Evolutionary conservation across 2,888 invertebrate species (phyloP).

Genomic region (Tipula helvola): DNA sequence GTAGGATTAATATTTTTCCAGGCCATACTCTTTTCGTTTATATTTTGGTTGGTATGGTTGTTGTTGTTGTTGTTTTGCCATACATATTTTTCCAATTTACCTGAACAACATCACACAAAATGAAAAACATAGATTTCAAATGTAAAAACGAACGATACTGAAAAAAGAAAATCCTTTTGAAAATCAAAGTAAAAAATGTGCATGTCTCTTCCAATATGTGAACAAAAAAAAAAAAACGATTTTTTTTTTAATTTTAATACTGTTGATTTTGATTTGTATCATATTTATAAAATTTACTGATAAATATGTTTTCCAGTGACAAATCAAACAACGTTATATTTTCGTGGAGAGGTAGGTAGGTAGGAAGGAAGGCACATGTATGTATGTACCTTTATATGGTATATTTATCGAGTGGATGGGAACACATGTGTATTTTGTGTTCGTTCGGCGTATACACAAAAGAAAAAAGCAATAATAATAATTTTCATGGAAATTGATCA

Average conservation of each 20-base stretch:
- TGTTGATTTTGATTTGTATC: conserved; percentile 4
- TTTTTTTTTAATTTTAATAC: neutral
- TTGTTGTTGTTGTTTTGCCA: neutral
- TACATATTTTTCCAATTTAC: neutral
- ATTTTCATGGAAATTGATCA: conserved; percentile 4
- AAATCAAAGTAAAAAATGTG: neutral
- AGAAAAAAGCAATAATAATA: neutral
- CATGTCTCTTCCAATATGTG: neutral
- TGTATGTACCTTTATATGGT: neutral
- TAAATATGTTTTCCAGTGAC: neutral
- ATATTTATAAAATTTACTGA: neutral
- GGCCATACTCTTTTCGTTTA: neutral
- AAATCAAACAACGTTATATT: neutral
- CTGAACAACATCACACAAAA: neutral
- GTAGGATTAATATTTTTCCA: neutral
- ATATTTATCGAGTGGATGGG: neutral
- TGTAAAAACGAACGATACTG: neutral
- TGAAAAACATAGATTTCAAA: neutral
- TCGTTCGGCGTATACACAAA: neutral
- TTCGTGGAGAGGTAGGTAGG: neutral
- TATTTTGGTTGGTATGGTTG: neutral
- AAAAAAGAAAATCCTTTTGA: neutral
- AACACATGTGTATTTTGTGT: neutral
- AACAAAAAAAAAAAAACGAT: neutral
- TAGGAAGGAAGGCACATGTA: neutral